phyloP scores from a whole-genome alignment of 2,888 invertebrate species.

The Troides aeacus region DNA sequence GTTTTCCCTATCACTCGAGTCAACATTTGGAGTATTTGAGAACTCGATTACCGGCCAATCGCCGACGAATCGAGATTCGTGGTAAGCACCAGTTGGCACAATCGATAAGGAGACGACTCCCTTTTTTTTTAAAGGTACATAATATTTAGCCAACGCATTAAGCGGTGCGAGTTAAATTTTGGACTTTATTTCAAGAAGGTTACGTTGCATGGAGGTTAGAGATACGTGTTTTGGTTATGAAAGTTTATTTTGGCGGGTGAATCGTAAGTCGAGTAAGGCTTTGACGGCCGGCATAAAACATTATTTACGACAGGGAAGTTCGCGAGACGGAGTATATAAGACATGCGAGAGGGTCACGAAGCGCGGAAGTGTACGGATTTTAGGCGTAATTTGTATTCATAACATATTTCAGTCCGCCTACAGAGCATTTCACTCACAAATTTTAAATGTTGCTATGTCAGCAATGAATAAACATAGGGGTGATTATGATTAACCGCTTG shows the following conservation, averaged over 20 bases:
- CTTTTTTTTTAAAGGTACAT: conserved; percentile 54
- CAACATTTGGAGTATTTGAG: conserved; percentile 51
- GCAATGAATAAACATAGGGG: neutral
- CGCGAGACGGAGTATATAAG: conserved; percentile 61
- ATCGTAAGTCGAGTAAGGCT: conserved; percentile 58
- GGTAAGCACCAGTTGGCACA: conserved; percentile 78
- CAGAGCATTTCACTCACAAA: neutral
- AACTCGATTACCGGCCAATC: conserved; percentile 63
- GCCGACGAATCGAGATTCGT: conserved; percentile 68
- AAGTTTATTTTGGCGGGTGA: conserved; percentile 55
- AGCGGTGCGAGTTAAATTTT: conserved; percentile 43
- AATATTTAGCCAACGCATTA: conserved; percentile 42
- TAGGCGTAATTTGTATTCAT: conserved; percentile 74
- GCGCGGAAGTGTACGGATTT: conserved; percentile 60
- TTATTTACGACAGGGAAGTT: conserved; percentile 74
- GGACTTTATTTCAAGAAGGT: conserved; percentile 52
- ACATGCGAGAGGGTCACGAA: conserved; percentile 75
- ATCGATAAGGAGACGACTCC: conserved; percentile 70
- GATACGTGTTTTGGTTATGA: conserved; percentile 43
- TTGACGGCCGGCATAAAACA: conserved; percentile 75
- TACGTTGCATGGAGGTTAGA: conserved; percentile 45
- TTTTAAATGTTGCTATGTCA: neutral
- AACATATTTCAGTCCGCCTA: conserved; percentile 52
- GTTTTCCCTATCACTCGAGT: conserved; percentile 26
- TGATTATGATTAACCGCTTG: no score